Base-by-base conservation (phyloP, 2,888 invertebrate genomes). In the Pachymerium ferrugineum region DNA sequence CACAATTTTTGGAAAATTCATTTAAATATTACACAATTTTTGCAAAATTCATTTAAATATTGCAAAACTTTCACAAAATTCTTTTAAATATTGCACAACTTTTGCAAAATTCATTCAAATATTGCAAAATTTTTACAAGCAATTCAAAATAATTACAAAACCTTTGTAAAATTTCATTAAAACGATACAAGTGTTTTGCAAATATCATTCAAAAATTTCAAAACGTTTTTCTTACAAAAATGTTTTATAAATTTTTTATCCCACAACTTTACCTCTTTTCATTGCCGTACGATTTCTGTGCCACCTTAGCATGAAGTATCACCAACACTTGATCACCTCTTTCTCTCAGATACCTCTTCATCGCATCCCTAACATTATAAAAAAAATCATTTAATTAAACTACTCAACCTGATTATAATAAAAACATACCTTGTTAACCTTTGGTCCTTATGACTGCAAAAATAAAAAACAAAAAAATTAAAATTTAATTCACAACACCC, bases 281-380 rank as follows among this genome's bases (percentile, higher is more conserved):
- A 83, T 98, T 99, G 77, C 99, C 99, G 82, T 99, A 99, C 0
- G 97, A 98, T 82, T 99, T 99, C 84, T 99, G 99, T 33, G 99
- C 99, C 70, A 99, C 99, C 87, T 99, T 99, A 70, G 99, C 99
- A 84, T 99, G 99, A 74, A 98, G 86, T 79, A 99, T 97, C 72
- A 97, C 95, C 75, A 99, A 91, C 25, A 94, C 90, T 93, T 96
- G 95, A 83, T 96, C 96, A 79, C 93, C 92, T 79, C 95, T 88
- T 81, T 97, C 96, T 74, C 94, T 88, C 79, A 99, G 87, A 83
- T 99, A 99, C 74, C 94, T 89, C 83, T 94, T 93, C 99, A 99
- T 99, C 42, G 94, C 93, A 79, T 96, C 95, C 75, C 94, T 82
- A 38, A 30, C 22, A 70, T 35, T 12, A 70, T 16, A 38, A 54